Evolutionary conservation across 2,113 vertebrate species (phyloP).

Genomic region (Periophthalmus modestus): DNA sequence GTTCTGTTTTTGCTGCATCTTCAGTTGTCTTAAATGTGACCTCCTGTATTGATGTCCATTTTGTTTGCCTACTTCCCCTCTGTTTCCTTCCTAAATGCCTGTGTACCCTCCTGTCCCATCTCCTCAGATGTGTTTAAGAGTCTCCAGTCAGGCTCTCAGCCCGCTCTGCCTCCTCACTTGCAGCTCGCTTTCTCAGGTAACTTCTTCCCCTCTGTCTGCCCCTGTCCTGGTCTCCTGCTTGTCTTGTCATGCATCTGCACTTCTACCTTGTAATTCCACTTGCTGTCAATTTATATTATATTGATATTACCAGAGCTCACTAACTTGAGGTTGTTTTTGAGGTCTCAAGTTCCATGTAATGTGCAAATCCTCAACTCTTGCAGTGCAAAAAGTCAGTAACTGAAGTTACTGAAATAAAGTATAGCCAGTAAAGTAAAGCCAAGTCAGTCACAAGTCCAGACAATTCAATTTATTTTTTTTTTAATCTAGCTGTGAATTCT

Average conservation of each 20-base stretch:
- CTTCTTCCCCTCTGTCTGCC: slow-evolving; percentile 44
- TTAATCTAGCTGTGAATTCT: too few species aligned
- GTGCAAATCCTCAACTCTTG: too few species aligned
- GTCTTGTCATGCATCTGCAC: slow-evolving; percentile 37
- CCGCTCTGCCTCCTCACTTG: slow-evolving; percentile 92
- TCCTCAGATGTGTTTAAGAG: slow-evolving; percentile 97
- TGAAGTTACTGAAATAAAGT: too few species aligned
- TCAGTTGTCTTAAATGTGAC: slow-evolving; percentile 47
- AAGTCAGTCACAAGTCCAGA: too few species aligned
- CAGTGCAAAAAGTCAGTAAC: too few species aligned
- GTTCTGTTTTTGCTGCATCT: slow-evolving; percentile 37
- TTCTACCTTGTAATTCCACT: not conserved
- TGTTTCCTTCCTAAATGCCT: slow-evolving; percentile 13
- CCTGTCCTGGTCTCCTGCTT: slow-evolving; percentile 32
- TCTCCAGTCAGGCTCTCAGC: slow-evolving; percentile 96
- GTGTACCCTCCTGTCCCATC: slow-evolving; percentile 61
- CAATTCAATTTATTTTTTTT: too few species aligned
- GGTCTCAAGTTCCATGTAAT: not conserved
- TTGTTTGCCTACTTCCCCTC: slow-evolving; percentile 46
- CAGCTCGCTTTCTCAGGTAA: slow-evolving; percentile 98
- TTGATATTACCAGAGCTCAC: not conserved
- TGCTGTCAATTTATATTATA: not conserved
- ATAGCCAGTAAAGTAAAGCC: too few species aligned
- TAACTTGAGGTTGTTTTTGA: not conserved
- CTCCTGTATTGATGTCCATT: slow-evolving; percentile 53